A percentile compares a stretch with the other conserved stretches of the same genome.
Evolutionary conservation across 2,113 vertebrate species (phyloP).

Genomic region (Equus przewalskii): DNA sequence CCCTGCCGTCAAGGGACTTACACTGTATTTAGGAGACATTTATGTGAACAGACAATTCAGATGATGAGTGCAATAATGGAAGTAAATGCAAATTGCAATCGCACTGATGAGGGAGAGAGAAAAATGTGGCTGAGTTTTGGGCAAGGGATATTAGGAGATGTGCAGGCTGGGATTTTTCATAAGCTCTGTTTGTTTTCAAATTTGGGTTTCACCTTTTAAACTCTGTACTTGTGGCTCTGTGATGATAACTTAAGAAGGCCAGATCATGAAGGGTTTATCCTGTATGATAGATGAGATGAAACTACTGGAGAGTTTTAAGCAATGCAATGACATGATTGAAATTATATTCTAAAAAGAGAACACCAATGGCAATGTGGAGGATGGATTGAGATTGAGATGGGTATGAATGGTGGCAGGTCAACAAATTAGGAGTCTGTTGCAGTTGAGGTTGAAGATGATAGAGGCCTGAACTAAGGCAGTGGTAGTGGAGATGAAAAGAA

Average conservation of each 20-base stretch:
- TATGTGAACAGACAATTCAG: not conserved
- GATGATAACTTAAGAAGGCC: not conserved
- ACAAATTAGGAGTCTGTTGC: not conserved
- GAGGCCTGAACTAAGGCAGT: not conserved
- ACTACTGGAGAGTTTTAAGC: not conserved
- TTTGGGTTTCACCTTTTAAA: conserved; percentile 2
- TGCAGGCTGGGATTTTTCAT: not conserved
- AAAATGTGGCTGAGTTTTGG: not conserved
- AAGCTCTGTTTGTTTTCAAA: not conserved
- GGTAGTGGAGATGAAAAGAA: not conserved
- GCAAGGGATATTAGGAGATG: not conserved
- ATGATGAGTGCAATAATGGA: not conserved
- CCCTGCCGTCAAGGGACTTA: not conserved
- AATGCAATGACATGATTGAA: not conserved
- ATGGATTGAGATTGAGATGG: not conserved
- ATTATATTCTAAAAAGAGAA: not conserved
- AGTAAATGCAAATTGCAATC: not conserved
- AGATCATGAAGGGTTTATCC: not conserved
- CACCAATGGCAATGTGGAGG: not conserved
- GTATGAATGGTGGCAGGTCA: not conserved
- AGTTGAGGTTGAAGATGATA: not conserved
- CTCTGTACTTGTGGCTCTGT: not conserved
- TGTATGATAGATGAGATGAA: not conserved
- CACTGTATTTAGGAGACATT: not conserved
- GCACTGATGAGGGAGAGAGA: not conserved